Evolutionary conservation across 2,797 vertebrate species (phyloP), one percentile per base, ranked within the genome.

Genomic region (Acridotheres tristis): DNA sequence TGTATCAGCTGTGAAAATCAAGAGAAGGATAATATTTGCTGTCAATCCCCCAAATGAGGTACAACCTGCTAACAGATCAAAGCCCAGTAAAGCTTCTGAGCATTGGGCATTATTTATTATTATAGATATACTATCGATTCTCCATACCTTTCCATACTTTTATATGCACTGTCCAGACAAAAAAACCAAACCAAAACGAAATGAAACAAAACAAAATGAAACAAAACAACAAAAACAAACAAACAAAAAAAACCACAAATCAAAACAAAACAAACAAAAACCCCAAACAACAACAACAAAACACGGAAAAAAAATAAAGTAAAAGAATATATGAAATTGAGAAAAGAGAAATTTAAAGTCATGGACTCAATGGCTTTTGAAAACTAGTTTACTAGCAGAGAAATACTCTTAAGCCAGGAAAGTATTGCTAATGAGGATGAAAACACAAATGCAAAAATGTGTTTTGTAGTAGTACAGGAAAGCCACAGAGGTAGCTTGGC

Each of bases 1-100:
- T 94, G 83, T 93, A 94, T 91, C 93, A 94, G 69, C 80, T 91
- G 73, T 86, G 94, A 93, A 96, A 94, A 95, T 90, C 93, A 91
- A 95, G 80, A 88, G 63, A 91, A 92, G 55, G 80, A 58, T 84
- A 94, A 86, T 94, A 91, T 91, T 90, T 91, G 80, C 77, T 94
- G 93, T 93, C 91, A 88, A 54, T 94, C 76, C 48, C 11, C 54
- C 36, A 94, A 78, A 95, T 90, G 82, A 94, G 85, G 91, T 67
- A 62, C 91, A 93, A 55, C 40, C 40, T 58, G 54, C 68, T 72
- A 91, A 51, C 65, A 81, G 82, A 93, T 91, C 83, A 88, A 78
- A 93, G 74, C 19, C 36, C 67, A 54, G n/a, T 87, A 93, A 96
- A 95, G 9, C 18, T 73, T 91, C 62, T 3, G 4, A 72, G 18